Base-by-base conservation (phyloP, 2,113 vertebrate genomes). In the Percina caprodes region DNA sequence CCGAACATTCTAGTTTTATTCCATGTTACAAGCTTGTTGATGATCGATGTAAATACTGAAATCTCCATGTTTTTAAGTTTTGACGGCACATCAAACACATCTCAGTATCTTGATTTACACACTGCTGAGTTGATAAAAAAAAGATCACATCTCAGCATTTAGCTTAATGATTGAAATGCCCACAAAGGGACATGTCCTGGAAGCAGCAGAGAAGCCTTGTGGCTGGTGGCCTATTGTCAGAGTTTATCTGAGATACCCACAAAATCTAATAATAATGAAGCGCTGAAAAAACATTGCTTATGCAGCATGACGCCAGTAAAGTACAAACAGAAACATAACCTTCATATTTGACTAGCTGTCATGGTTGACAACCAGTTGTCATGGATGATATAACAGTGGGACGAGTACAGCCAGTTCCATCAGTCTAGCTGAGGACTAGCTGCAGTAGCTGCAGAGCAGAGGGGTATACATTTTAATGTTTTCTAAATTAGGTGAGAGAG, bases 401-500 rank as follows among this genome's bases (percentile, higher is more conserved):
- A 79, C 85, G 72, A 71, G 85, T 72, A 26, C 0, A 82, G 67
- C 84, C 45, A 35, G 77, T 69, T 68, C n/a, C 19, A 49, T 85
- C 62, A 33, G 35, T n/a, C n/a, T n/a, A n/a, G n/a, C n/a, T n/a
- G n/a, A n/a, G n/a, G n/a, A n/a, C n/a, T n/a, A n/a, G n/a, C n/a
- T n/a, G n/a, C n/a, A n/a, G n/a, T n/a, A 23, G 39, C 19, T 24
- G 48, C 46, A 49, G 21, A 45, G 45, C 1, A 26, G n/a, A 54
- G 21, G 51, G 51, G 51, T 21, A 21, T n/a, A 11, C 51, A 16
- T 66, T 35, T 67, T 16, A 70, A 59, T 51, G 39, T 42, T 18
- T 76, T 73, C 63, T 4, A 56, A 61, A 48, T 5, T 14, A 76
- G 33, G 12, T 23, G 21, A 63, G 48, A 45, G 9, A 79, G 58